Evolutionary conservation across 2,888 invertebrate genomes (phyloP).

Genomic region (Torymus aiolomorphi): DNA sequence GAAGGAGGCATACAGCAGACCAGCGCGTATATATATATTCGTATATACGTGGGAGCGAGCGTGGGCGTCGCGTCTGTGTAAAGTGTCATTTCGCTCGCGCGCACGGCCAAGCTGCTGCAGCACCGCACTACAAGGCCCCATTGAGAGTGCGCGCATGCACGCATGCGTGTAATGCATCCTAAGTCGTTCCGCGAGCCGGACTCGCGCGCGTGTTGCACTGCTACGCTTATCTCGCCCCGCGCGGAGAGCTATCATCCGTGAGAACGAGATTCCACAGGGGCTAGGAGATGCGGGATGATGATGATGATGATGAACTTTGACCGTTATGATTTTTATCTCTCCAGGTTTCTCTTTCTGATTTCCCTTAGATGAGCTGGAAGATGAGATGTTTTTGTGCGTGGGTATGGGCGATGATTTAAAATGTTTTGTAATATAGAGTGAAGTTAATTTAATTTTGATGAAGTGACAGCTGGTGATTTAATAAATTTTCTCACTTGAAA

Average conservation of each 20-base stretch:
- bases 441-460: no score
- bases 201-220: not conserved
- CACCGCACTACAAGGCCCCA: constrained; percentile 16
- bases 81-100: constrained; percentile 20
- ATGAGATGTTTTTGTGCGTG: no score
- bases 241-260: constrained; percentile 31
- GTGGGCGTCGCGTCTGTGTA: constrained; percentile 36
- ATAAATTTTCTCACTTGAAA: no score
- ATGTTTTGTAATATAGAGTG: no score
- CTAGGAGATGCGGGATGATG: no score
- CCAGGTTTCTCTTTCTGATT: no score
- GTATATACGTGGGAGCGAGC: constrained; percentile 39
- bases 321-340: not conserved
- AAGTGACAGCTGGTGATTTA: no score
- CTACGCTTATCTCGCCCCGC: no score
- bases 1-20: not conserved
- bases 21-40: not conserved
- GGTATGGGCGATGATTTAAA: no score
- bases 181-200: no score
- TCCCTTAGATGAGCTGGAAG: no score
- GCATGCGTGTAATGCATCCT: constrained; percentile 1
- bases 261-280: constrained; percentile 31
- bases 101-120: not conserved
- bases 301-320: not conserved
- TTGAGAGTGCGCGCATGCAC: not conserved